A percentile compares a stretch with the other conserved stretches of the same genome.
These are phyloP conservation scores for Micronycteris hirsuta DNA, from an alignment of 2,113 vertebrate genomes.

Conservation along the genomic window DNA sequence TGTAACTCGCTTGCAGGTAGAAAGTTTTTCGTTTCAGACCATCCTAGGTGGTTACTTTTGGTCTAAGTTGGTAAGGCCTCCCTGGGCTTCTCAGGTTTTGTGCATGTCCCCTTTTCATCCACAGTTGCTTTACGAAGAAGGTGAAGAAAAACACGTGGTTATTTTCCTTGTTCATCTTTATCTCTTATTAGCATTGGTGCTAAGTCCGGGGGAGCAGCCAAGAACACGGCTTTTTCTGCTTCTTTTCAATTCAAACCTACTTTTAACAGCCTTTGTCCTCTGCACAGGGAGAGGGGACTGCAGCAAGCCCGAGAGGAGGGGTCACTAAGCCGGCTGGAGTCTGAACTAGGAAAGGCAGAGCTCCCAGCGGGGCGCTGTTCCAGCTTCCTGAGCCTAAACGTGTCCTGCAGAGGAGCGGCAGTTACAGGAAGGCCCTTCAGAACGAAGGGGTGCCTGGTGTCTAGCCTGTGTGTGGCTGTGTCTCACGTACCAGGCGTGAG, in stretches of 20 bases:
- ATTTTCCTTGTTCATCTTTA: not conserved
- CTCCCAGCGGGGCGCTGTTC: not conserved
- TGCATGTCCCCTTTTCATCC: no score
- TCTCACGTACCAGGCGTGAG: not conserved
- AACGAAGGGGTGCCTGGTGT: not conserved
- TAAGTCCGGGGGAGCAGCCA: not conserved
- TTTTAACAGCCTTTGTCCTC: not conserved
- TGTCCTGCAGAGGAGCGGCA: not conserved
- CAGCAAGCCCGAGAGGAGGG: not conserved
- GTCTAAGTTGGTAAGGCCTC: no score
- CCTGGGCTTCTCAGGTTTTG: no score
- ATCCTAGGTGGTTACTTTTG: no score
- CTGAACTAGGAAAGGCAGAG: not conserved
- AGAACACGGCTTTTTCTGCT: not conserved
- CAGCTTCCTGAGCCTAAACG: not conserved
- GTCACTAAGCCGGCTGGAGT: not conserved
- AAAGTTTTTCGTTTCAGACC: no score
- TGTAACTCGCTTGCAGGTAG: no score
- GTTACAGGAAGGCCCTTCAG: not conserved
- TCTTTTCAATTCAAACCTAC: not conserved
- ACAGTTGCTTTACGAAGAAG: not conserved
- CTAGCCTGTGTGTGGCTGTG: fast-evolving
- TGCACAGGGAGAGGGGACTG: not conserved
- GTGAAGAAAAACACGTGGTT: not conserved
- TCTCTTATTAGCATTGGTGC: not conserved